Evolutionary conservation across 2,797 vertebrate species (phyloP).

Genomic region (Pteronotus mesoamericanus): DNA sequence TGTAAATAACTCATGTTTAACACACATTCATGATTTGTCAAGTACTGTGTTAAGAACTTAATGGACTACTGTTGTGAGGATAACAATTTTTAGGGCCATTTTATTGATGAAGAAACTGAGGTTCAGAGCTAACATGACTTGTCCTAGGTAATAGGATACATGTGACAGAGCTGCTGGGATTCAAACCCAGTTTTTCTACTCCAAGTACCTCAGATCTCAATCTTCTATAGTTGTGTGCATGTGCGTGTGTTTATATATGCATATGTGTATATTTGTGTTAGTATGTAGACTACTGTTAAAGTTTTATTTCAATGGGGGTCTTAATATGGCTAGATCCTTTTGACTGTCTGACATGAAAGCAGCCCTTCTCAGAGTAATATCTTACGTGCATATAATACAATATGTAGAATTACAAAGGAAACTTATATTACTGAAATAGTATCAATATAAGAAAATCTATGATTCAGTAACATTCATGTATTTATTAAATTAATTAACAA

Average conservation of each 20-base stretch:
- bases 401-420: neutral
- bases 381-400: slow-evolving; percentile 17
- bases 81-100: neutral
- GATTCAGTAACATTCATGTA: neutral
- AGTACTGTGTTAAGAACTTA: neutral
- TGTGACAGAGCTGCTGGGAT: neutral
- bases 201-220: neutral
- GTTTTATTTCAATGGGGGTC: neutral
- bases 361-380: neutral
- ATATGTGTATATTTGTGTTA: neutral
- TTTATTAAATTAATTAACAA: neutral
- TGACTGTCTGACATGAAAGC: neutral
- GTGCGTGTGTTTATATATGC: neutral
- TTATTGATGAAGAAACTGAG: slow-evolving; percentile 15
- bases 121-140: neutral
- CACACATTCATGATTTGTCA: neutral
- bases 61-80: neutral
- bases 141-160: neutral
- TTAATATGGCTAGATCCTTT: neutral
- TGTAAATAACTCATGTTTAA: neutral
- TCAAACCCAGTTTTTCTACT: neutral
- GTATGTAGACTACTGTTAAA: neutral
- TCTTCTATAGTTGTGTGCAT: neutral
- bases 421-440: neutral
- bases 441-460: neutral